Conservation (phyloP, 37 sponge, comb jelly and placozoan genomes). For the Ianthella basta region DNA sequence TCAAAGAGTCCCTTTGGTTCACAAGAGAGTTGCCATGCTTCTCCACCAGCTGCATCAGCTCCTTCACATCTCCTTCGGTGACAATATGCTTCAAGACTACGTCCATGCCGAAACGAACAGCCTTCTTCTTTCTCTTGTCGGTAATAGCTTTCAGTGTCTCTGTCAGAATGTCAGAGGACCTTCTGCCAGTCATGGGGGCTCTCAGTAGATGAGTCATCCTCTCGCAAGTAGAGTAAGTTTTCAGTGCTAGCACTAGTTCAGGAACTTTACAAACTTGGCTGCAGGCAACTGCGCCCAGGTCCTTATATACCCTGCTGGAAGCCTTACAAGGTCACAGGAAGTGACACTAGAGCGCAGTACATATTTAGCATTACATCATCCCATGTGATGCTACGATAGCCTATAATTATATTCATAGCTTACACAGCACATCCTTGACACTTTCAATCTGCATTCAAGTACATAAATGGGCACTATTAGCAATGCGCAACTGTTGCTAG, state of each 20-base stretch:
- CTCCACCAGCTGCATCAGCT: constrained; percentile 49
- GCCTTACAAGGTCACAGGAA: no score
- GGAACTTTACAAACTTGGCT: background rate
- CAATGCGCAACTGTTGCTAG: no score
- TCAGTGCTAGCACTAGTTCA: background rate
- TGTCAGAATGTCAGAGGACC: constrained; percentile 13
- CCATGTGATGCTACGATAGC: no score
- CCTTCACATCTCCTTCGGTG: constrained; percentile 65
- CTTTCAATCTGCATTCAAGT: no score
- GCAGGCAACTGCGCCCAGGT: no score
- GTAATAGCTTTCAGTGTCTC: background rate
- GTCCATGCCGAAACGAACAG: constrained; percentile 57
- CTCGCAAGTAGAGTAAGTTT: no score
- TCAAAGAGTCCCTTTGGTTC: constrained; percentile 58
- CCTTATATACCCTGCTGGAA: no score
- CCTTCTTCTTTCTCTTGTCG: constrained; percentile 42
- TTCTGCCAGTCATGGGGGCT: background rate
- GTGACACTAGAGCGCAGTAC: no score
- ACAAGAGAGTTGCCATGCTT: constrained; percentile 42
- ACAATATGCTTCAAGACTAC: constrained; percentile 69
- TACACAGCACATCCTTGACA: no score
- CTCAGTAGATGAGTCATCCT: background rate
- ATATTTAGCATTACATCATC: no score
- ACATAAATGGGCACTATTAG: no score
- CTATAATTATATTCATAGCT: no score